phyloP scores from a whole-genome alignment of 2,888 invertebrate genomes.

The Drosophila flavopinicola region DNA sequence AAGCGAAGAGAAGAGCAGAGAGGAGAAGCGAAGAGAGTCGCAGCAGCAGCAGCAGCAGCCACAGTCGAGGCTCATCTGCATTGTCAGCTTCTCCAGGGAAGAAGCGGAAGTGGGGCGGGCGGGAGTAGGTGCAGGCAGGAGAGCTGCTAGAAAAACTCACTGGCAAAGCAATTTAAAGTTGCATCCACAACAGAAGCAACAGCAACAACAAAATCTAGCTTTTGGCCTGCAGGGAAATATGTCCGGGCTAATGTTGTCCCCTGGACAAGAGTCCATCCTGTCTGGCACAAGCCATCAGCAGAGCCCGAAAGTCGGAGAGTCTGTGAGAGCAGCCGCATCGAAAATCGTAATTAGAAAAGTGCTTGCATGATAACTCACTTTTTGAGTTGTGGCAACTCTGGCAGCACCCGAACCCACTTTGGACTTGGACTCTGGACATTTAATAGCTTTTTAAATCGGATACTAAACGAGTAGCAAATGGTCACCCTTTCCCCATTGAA shows the following conservation, averaged over 20 bases:
- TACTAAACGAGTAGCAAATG: slow-evolving; percentile 42
- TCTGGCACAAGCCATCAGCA: slow-evolving; percentile 14
- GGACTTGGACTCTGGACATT: slow-evolving; percentile 22
- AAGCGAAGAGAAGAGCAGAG: too few species aligned
- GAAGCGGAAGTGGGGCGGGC: not conserved
- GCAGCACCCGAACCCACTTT: not conserved
- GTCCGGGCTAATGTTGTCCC: slow-evolving; percentile 72
- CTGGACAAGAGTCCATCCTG: slow-evolving; percentile 12
- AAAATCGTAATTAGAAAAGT: slow-evolving; percentile 75
- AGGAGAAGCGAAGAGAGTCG: too few species aligned
- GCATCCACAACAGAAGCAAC: slow-evolving; percentile 73
- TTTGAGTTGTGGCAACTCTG: slow-evolving; percentile 40
- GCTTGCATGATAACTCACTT: slow-evolving; percentile 77
- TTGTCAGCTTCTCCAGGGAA: slow-evolving; percentile 47
- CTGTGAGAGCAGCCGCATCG: slow-evolving; percentile 8
- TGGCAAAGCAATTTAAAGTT: slow-evolving; percentile 77
- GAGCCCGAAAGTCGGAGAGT: not conserved
- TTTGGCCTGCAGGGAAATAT: slow-evolving; percentile 71
- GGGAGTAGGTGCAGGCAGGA: slow-evolving; percentile 4
- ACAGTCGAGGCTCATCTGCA: slow-evolving; percentile 64
- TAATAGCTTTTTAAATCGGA: slow-evolving; percentile 59
- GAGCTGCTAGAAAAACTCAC: slow-evolving; percentile 67
- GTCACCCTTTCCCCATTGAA: slow-evolving; percentile 36
- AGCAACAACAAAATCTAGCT: slow-evolving; percentile 31
- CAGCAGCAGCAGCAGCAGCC: slow-evolving; percentile 10